Conservation (phyloP, 2,888 invertebrate genomes). For the Steinernema carpocapsae region DNA sequence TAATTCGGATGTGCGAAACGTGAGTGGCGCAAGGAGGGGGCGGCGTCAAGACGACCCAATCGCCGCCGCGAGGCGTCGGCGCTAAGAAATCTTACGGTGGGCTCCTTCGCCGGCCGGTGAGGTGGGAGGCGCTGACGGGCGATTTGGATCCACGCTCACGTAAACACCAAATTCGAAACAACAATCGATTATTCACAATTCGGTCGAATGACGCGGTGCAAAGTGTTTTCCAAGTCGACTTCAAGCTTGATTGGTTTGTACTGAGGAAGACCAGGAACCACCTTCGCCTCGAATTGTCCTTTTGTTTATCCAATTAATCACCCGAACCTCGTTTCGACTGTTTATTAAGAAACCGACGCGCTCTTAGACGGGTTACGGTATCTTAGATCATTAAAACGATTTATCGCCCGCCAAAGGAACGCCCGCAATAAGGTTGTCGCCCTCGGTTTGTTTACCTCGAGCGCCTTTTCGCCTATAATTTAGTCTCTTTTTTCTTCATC, state of each 20-base stretch:
- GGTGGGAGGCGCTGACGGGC: background rate
- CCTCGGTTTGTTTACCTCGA: constrained; percentile 14
- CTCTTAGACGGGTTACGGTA: constrained; percentile 5
- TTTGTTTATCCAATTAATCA: background rate
- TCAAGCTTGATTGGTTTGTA: background rate
- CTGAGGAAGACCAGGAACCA: background rate
- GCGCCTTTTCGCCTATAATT: background rate
- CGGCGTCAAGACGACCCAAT: constrained; percentile 26
- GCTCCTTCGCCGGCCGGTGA: background rate
- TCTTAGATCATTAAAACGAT: background rate
- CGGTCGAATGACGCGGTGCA: constrained; percentile 11
- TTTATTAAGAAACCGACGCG: background rate
- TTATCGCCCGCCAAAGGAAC: background rate
- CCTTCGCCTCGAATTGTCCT: background rate
- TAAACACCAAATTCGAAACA: background rate
- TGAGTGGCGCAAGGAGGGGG: constrained; percentile 22
- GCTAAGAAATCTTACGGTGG: constrained; percentile 23
- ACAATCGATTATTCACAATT: constrained; percentile 22
- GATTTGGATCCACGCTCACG: background rate
- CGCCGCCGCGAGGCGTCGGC: background rate
- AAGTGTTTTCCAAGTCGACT: constrained; percentile 4
- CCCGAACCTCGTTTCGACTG: too few relatives aligned
- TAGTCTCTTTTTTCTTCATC: constrained; percentile 4
- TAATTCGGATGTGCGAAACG: constrained; percentile 9
- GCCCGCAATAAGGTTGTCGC: background rate